Evolutionary conservation across 1,140 invertebrate species (phyloP).

Genomic region (Gonatopus flavifemur): DNA sequence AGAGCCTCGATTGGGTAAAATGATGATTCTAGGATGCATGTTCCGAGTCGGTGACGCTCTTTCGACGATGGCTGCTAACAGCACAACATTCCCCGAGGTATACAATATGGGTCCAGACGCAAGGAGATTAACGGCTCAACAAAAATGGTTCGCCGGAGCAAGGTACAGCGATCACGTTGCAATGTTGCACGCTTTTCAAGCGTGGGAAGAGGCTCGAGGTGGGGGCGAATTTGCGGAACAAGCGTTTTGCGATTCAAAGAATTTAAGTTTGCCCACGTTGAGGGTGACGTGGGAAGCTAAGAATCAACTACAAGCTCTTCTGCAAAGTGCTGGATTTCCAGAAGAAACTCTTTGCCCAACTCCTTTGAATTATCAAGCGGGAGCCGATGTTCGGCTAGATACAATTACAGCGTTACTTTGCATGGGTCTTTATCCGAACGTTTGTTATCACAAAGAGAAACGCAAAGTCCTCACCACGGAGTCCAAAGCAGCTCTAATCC

Average conservation of each 20-base stretch:
- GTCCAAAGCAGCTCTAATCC: slow-evolving; percentile 89
- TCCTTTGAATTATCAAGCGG: slow-evolving; percentile 74
- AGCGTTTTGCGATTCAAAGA: slow-evolving; percentile 88
- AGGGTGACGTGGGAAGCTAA: slow-evolving; percentile 91
- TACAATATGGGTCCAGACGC: slow-evolving; percentile 69
- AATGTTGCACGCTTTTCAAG: slow-evolving; percentile 88
- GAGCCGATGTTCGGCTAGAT: slow-evolving; percentile 80
- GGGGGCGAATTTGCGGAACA: slow-evolving; percentile 80
- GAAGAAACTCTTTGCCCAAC: slow-evolving; percentile 75
- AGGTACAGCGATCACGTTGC: slow-evolving; percentile 94
- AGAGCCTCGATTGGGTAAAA: slow-evolving; percentile 91
- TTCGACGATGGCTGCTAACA: slow-evolving; percentile 92
- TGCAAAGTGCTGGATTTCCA: slow-evolving; percentile 82
- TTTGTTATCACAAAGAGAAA: slow-evolving; percentile 94
- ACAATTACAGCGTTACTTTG: slow-evolving; percentile 82
- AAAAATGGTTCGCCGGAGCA: slow-evolving; percentile 80
- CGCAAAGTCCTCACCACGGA: slow-evolving; percentile 95
- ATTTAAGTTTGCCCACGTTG: slow-evolving; percentile 83
- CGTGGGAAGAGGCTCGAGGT: slow-evolving; percentile 79
- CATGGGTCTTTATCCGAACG: slow-evolving; percentile 94
- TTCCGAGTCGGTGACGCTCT: slow-evolving; percentile 86
- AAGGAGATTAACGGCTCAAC: slow-evolving; percentile 71
- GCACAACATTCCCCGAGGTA: slow-evolving; percentile 88
- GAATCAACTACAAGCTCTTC: slow-evolving; percentile 84
- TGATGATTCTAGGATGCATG: slow-evolving; percentile 88